These are phyloP conservation scores for Labrus mixtus DNA, from an alignment of 2,113 vertebrate species.

Conservation along the genomic window DNA sequence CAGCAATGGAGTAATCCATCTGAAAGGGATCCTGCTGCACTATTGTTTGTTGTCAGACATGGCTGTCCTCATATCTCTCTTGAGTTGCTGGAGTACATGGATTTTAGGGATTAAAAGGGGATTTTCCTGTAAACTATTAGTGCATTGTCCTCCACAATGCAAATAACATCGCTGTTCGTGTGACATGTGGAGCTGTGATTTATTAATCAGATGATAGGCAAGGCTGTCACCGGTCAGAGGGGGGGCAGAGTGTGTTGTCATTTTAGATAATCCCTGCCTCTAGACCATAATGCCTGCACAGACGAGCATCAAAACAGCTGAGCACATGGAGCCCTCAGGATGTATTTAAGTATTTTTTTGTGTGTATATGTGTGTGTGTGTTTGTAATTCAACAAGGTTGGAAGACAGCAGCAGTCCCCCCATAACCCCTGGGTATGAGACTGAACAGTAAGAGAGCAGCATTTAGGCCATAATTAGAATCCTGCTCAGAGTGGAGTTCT, in stretches of 20 bases:
- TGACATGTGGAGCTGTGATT: slow-evolving; percentile 53
- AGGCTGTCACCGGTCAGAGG: slow-evolving; percentile 32
- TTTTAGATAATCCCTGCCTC: slow-evolving; percentile 53
- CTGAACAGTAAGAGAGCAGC: slow-evolving; percentile 51
- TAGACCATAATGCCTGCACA: slow-evolving; percentile 34
- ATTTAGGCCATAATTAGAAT: slow-evolving; percentile 73
- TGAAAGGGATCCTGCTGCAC: not conserved
- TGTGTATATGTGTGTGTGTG: slow-evolving; percentile 14
- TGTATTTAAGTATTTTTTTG: slow-evolving; percentile 16
- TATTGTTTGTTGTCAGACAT: slow-evolving; percentile 23
- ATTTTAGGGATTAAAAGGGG: slow-evolving; percentile 1
- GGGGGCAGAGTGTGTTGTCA: slow-evolving; percentile 34
- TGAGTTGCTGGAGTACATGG: not conserved
- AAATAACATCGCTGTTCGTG: slow-evolving; percentile 15
- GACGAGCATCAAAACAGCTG: slow-evolving; percentile 47
- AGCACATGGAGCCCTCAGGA: slow-evolving; percentile 21
- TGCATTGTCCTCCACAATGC: not conserved
- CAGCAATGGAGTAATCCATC: slow-evolving; percentile 28
- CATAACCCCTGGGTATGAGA: slow-evolving; percentile 45
- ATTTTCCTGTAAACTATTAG: not conserved
- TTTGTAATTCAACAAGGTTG: slow-evolving; percentile 16
- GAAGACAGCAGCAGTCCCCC: slow-evolving; percentile 33
- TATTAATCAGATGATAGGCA: slow-evolving; percentile 60
- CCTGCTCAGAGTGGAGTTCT: slow-evolving; percentile 55
- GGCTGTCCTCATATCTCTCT: not conserved